These are phyloP conservation scores for Eilema griseolum DNA, from an alignment of 2,888 invertebrate species.

Conservation along the genomic window DNA sequence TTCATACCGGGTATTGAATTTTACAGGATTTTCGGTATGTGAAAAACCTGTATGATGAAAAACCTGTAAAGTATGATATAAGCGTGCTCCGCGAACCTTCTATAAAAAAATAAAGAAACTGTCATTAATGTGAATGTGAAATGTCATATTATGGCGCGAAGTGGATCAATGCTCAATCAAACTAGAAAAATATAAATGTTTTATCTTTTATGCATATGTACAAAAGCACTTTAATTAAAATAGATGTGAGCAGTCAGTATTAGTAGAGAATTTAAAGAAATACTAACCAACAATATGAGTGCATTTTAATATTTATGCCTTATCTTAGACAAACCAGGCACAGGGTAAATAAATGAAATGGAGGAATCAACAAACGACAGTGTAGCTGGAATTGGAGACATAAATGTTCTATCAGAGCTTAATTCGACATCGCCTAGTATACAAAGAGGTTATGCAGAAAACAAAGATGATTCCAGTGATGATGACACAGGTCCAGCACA, in stretches of 20 bases:
- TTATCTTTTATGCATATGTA: no score
- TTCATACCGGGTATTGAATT: no score
- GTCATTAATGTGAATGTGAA: no score
- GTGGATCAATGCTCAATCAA: background rate
- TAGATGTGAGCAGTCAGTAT: background rate
- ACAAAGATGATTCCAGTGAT: constrained; percentile 40
- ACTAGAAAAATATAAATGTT: background rate
- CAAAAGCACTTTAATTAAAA: no score
- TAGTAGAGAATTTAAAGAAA: background rate
- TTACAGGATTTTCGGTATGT: no score
- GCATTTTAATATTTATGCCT: background rate
- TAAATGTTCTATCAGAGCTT: constrained; percentile 16
- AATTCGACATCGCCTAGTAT: constrained; percentile 18
- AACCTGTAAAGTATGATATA: no score
- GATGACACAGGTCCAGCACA: constrained; percentile 51
- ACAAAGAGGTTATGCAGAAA: constrained; percentile 10
- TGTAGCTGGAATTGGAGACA: background rate
- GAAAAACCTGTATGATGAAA: no score
- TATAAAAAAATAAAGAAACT: no score
- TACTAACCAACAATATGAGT: background rate
- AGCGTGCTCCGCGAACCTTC: no score
- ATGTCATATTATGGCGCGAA: background rate
- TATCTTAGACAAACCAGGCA: background rate
- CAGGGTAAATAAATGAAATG: background rate
- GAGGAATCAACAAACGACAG: constrained; percentile 4